Percentiles rank a stretch among this genome's conserved stretches.
Evolutionary conservation across 2,113 vertebrate species (phyloP).

Genomic region (Origma solitaria): DNA sequence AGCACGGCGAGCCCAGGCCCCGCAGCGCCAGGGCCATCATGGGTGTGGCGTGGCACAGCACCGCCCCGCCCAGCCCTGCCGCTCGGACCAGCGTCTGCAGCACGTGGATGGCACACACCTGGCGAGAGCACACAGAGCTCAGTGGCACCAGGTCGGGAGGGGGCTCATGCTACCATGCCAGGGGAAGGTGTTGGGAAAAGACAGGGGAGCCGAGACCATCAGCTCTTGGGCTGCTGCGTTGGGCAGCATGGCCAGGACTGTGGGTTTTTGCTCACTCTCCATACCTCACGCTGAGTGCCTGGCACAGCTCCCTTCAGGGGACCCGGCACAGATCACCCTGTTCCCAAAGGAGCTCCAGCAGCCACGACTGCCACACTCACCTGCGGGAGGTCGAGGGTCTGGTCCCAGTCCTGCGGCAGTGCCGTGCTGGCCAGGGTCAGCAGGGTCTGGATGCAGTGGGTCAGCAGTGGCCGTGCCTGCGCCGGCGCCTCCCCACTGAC

Average conservation of each 20-base stretch:
- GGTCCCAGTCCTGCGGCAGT: conserved; percentile 78
- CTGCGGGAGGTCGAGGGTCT: conserved; percentile 87
- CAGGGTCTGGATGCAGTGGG: conserved; percentile 68
- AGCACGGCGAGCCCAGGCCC: conserved; percentile 80
- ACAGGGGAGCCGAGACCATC: accelerated
- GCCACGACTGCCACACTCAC: background rate
- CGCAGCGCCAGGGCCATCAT: conserved; percentile 75
- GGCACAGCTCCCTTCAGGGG: accelerated
- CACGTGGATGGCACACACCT: conserved; percentile 87
- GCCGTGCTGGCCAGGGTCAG: conserved; percentile 68
- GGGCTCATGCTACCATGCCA: accelerated
- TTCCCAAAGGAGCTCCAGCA: background rate
- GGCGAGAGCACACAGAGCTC: accelerated
- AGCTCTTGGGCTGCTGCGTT: background rate
- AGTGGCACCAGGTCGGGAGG: accelerated
- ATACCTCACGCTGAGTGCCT: accelerated
- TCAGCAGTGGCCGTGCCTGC: conserved; percentile 70
- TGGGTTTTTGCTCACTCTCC: accelerated
- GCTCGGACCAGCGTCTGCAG: conserved; percentile 82
- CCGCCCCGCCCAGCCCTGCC: conserved; percentile 67
- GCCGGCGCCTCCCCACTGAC: conserved; percentile 73
- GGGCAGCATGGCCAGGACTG: accelerated
- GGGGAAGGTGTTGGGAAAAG: background rate
- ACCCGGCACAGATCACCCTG: background rate
- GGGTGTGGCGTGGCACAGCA: conserved; percentile 71